Evolutionary conservation across 1,140 invertebrate genomes (phyloP), one percentile per base, ranked within the genome.

Genomic region (Ceratina japonica): DNA sequence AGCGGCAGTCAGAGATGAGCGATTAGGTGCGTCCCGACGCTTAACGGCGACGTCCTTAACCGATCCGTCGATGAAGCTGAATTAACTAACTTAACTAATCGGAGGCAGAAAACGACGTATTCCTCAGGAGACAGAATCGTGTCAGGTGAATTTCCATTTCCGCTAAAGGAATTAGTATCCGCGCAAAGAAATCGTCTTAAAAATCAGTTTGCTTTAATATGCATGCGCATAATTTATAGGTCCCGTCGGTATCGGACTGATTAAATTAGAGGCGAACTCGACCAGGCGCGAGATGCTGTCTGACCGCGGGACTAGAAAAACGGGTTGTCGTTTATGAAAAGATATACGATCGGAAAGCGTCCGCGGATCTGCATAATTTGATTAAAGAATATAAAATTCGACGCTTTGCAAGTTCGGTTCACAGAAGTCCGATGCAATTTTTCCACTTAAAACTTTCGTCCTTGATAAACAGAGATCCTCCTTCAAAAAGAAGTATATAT

Each of bases 191-290:
- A 24, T 15, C 8, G 16, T 22, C 10, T 78, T 63, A 72, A 78
- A 78, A 78, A 71, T 64, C 18, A 10, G 15, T 5, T 8, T 20
- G 24, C 3, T 24, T 73, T 78, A 78, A 78, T 78, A 78, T 78
- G 51, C 69, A 78, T 72, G 75, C 68, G 69, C 75, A 78, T 78
- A 72, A 72, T 64, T 54, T 72, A n/a, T 5, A 13, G n/a, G n/a
- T 24, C n/a, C 2, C 18, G 54, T 2, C 13, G 51, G 7, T 78
- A 72, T 72, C 10, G 49, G 15, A 37, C 15, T 54, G 44, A 64
- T 72, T 78, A 56, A 63, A 72, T 54, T 72, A 54, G 63, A 63
- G 27, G 15, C 44, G 8, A 31, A 31, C 27, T 4, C n/a, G 12
- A 5, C n/a, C 0, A 24, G 37, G n/a, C 10, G 0, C 3, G 2